These are phyloP conservation scores for Zosterops japonicus DNA, from an alignment of 2,113 vertebrate species.

Conservation along the genomic window DNA sequence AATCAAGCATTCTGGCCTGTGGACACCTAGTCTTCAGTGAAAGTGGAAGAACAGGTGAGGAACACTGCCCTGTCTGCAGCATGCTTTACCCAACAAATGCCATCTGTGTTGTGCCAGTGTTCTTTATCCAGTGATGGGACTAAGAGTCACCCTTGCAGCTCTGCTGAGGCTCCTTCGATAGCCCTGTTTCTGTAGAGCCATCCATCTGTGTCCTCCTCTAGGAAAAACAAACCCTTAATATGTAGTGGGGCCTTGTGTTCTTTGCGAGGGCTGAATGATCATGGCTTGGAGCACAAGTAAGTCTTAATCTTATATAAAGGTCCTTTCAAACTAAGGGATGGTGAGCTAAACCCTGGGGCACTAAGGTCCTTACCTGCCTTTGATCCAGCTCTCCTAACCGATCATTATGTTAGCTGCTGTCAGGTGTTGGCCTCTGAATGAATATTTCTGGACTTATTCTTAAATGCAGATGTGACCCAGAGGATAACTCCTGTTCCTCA, in stretches of 20 bases:
- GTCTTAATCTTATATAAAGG: not conserved
- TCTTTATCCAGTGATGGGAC: not conserved
- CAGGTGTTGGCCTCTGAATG: not conserved
- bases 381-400: not conserved
- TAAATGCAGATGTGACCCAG: not conserved
- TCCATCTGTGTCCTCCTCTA: not conserved
- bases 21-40: not conserved
- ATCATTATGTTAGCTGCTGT: not conserved
- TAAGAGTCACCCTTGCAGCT: not conserved
- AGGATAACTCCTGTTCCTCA: not conserved
- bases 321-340: not conserved
- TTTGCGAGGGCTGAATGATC: not conserved
- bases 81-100: not conserved
- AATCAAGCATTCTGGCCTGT: not conserved
- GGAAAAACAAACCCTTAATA: not conserved
- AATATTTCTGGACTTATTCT: slow-evolving; percentile 2
- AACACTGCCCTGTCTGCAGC: not conserved
- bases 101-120: not conserved
- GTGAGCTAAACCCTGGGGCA: not conserved
- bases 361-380: not conserved
- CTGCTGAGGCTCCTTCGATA: rapidly evolving
- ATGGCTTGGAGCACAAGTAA: not conserved
- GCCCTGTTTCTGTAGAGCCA: not conserved
- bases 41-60: not conserved
- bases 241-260: not conserved